Evolutionary conservation across 2,797 vertebrate species (phyloP).

Genomic region (Paedocypris micromegethes): DNA sequence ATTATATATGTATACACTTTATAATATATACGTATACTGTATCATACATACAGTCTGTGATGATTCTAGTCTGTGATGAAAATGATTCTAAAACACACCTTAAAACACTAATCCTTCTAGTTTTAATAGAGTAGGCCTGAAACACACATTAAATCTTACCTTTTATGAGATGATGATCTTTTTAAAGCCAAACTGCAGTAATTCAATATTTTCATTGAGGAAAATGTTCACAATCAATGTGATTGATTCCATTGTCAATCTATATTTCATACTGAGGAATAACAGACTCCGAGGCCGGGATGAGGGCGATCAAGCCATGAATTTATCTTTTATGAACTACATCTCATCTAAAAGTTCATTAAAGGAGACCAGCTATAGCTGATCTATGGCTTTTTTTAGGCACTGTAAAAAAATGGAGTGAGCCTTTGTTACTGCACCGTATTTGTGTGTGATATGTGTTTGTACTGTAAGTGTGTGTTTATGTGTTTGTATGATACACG

Average conservation of each 20-base stretch:
- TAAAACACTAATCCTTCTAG: slow-evolving; percentile 48
- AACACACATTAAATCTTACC: slow-evolving; percentile 57
- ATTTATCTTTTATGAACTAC: slow-evolving; percentile 63
- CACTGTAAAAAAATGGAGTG: slow-evolving; percentile 8
- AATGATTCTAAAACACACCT: too few relatives aligned
- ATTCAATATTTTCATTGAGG: slow-evolving; percentile 69
- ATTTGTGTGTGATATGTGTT: too few relatives aligned
- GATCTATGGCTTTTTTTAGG: slow-evolving; percentile 51
- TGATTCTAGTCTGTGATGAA: too few relatives aligned
- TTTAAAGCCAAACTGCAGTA: slow-evolving; percentile 58
- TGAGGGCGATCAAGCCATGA: slow-evolving; percentile 57
- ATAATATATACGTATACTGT: too few relatives aligned
- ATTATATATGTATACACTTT: too few relatives aligned
- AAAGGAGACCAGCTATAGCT: slow-evolving; percentile 53
- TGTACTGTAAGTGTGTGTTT: too few relatives aligned
- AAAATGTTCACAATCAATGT: slow-evolving; percentile 68
- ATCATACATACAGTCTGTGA: too few relatives aligned
- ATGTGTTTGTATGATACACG: too few relatives aligned
- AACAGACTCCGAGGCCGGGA: slow-evolving; percentile 43
- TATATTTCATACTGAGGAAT: slow-evolving; percentile 44
- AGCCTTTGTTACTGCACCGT: too few relatives aligned
- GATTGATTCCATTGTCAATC: slow-evolving; percentile 68
- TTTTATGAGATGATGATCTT: slow-evolving; percentile 61
- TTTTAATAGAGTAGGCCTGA: slow-evolving; percentile 71
- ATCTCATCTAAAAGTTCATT: slow-evolving; percentile 64